These are phyloP conservation scores for Eledona agricola DNA, from an alignment of 2,888 invertebrate genomes.

Conservation along the genomic window DNA sequence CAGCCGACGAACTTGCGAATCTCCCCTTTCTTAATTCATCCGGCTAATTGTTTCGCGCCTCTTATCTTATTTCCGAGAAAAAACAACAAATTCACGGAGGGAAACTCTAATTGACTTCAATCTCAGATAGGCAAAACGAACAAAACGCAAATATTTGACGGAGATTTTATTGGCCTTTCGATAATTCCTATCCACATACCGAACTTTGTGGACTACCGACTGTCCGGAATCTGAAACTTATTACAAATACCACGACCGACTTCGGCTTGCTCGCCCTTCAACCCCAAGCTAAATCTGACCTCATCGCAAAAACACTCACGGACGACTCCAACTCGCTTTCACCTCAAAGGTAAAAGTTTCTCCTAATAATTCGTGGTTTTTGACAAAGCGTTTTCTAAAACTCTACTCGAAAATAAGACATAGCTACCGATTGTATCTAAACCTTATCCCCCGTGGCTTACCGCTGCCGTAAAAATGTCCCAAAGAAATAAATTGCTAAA, in stretches of 20 bases:
- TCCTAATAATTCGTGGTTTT: neutral
- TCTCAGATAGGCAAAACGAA: conserved; percentile 19
- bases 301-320: conserved; percentile 10
- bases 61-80: conserved; percentile 12
- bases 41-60: conserved; percentile 31
- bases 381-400: neutral
- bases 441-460: too few species aligned
- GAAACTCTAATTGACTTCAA: conserved; percentile 25
- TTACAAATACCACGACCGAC: conserved; percentile 33
- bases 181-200: conserved; percentile 34
- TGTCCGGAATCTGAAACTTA: conserved; percentile 37
- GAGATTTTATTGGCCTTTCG: conserved; percentile 35
- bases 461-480: too few species aligned
- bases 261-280: conserved; percentile 7
- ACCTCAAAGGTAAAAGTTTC: neutral
- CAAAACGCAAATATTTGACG: conserved; percentile 33
- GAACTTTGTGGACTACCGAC: conserved; percentile 35
- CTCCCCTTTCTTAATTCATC: conserved; percentile 31
- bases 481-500: too few species aligned
- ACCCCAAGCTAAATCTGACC: conserved; percentile 14
- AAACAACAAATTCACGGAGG: conserved; percentile 25
- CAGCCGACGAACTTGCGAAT: conserved; percentile 21
- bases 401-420: neutral
- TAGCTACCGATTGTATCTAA: neutral
- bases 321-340: too few species aligned